A percentile compares a stretch with the other conserved stretches of the same genome.
These are phyloP conservation scores for Harpagus bidentatus DNA, from an alignment of 2,113 vertebrate species.

Conservation along the genomic window DNA sequence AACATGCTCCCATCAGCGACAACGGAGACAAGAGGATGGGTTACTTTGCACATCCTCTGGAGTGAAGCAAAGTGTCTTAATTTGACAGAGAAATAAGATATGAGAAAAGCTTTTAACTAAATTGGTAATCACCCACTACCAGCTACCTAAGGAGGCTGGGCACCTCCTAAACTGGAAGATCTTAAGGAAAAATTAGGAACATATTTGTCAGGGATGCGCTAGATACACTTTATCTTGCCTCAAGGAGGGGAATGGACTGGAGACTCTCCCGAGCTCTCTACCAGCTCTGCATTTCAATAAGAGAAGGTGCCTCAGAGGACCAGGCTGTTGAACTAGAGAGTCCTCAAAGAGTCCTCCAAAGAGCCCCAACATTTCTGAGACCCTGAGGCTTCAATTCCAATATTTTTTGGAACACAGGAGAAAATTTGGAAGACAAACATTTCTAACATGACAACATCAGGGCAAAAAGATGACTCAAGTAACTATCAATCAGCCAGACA, in stretches of 20 bases:
- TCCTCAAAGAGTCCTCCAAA: not conserved
- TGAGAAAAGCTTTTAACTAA: not conserved
- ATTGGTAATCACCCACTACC: not conserved
- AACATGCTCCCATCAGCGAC: accelerated
- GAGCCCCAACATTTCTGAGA: not conserved
- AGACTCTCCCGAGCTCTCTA: not conserved
- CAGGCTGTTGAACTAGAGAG: not conserved
- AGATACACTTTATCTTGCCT: not conserved
- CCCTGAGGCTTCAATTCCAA: not conserved
- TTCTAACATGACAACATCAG: not conserved
- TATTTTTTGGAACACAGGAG: not conserved
- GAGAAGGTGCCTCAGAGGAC: not conserved
- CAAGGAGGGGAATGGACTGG: not conserved
- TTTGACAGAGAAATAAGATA: not conserved
- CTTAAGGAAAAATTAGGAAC: not conserved
- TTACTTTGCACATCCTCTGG: not conserved
- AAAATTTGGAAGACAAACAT: not conserved
- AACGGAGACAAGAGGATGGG: not conserved
- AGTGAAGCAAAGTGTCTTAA: not conserved
- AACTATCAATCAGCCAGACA: not conserved
- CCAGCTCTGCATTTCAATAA: not conserved
- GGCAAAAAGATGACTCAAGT: not conserved
- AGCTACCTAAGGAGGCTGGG: not conserved
- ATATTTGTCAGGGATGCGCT: not conserved
- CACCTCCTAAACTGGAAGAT: not conserved